Evolutionary conservation across 1,140 invertebrate genomes (phyloP).

Genomic region (Scylla paramamosain): DNA sequence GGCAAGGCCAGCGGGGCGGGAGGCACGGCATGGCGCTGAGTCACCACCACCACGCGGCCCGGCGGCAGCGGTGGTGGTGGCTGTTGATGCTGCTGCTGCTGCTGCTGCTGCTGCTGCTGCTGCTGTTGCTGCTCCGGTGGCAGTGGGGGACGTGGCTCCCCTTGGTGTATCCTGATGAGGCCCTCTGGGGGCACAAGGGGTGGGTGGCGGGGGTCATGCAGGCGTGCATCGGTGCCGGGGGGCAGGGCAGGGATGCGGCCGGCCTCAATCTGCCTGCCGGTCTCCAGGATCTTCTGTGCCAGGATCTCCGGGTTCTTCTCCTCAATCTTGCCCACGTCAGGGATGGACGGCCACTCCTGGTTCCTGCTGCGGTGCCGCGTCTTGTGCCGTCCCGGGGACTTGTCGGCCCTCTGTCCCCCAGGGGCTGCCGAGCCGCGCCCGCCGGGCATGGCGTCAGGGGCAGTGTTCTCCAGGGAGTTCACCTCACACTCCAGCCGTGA

Average conservation of each 20-base stretch:
- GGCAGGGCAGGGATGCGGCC: constrained; percentile 77
- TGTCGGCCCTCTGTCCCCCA: constrained; percentile 60
- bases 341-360: constrained; percentile 94
- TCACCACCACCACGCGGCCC: constrained; percentile 34
- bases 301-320: constrained; percentile 94
- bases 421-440: neutral
- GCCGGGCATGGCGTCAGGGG: constrained; percentile 32
- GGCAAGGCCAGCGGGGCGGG: neutral
- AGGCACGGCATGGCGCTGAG: neutral
- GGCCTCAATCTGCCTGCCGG: constrained; percentile 83
- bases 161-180: neutral
- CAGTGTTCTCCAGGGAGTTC: constrained; percentile 85
- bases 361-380: constrained; percentile 84
- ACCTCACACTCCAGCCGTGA: constrained; percentile 88
- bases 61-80: constrained; percentile 2
- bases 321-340: constrained; percentile 93
- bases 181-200: neutral
- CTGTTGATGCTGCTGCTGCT: neutral
- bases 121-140: neutral
- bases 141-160: neutral
- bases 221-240: constrained; percentile 69
- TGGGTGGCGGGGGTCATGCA: constrained; percentile 47
- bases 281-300: constrained; percentile 93
- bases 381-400: constrained; percentile 77
- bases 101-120: neutral